These are phyloP conservation scores for Aphaenogaster floridana DNA, from an alignment of 1,140 invertebrate species.

Conservation along the genomic window DNA sequence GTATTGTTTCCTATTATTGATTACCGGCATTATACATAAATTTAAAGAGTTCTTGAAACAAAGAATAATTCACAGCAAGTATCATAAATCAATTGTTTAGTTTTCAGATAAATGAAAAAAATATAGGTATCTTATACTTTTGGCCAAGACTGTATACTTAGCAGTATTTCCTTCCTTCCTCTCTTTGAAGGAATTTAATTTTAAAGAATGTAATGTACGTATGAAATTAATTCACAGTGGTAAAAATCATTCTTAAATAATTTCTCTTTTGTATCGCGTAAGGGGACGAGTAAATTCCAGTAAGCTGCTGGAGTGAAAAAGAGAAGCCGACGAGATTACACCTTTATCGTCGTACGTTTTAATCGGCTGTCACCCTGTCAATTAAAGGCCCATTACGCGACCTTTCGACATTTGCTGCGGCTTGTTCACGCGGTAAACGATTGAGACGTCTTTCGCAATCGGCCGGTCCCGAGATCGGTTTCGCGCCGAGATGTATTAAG, in stretches of 20 bases:
- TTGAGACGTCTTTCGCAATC: conserved; percentile 24
- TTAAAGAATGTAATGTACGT: not conserved
- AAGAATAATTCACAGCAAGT: no score
- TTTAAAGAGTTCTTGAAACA: no score
- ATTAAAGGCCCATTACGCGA: conserved; percentile 17
- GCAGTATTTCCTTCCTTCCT: not conserved
- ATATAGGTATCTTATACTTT: no score
- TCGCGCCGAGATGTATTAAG: conserved; percentile 18
- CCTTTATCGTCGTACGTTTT: conserved; percentile 5
- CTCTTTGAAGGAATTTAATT: not conserved
- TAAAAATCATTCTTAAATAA: not conserved
- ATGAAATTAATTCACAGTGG: not conserved
- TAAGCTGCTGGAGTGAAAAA: not conserved
- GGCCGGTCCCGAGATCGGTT: not conserved
- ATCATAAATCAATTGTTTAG: no score
- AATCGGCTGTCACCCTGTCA: conserved; percentile 31
- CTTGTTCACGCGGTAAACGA: not conserved
- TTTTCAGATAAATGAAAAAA: no score
- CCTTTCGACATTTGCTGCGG: not conserved
- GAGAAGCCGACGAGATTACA: not conserved
- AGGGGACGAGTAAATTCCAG: not conserved
- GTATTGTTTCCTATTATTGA: no score
- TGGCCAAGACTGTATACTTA: not conserved
- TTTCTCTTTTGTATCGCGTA: not conserved
- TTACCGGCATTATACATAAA: no score